Base-by-base conservation (phyloP, 2,113 vertebrate species). In the Heterocephalus glaber region DNA sequence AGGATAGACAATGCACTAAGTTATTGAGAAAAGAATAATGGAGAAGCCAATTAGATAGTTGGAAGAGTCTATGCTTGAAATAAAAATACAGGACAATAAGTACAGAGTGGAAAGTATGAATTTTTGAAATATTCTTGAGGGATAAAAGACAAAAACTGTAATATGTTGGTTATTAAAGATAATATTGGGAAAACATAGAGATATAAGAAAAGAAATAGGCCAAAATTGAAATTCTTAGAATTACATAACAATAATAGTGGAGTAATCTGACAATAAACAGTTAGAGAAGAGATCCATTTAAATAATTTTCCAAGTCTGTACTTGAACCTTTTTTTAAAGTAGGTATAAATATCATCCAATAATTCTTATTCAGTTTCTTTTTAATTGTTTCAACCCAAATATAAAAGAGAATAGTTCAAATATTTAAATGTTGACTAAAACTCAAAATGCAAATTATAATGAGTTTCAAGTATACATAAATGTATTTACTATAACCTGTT, bases 241-340 rank as follows among this genome's bases (percentile, higher is more conserved):
- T 44, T 66, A 49, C 38, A 35, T 38, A 5, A 9, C 65, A 89
- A 49, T n/a, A 70, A 33, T 61, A 70, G 61, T 38, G 20, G 70
- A 47, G 5, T 22, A 44, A 84, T 38, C 11, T 68, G 11, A n/a
- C 7, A 58, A 52, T 33, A 80, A 56, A 63, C 10, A 61, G 3
- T 10, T 7, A 44, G 7, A 72, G 10, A 65, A 63, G 8, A 89
- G 17, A 89, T 47, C 0, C 3, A 58, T 6, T 61, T 16, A 1
- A 5, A 20, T 44, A 41, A 80, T 61, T 56, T 68, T 58, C 5
- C 33, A 1, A 56, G 33, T 4, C 1, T 38, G 9, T 30, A 10
- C 47, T 92, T 95, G 4, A 79, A 38, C 49, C 1, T 35, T 94
- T 92, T 82, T 38, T 92, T 95, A 19, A 68, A 86, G 77, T 49